Conservation (phyloP, 2,797 vertebrate species). For the Sarcophilus harrisii region DNA sequence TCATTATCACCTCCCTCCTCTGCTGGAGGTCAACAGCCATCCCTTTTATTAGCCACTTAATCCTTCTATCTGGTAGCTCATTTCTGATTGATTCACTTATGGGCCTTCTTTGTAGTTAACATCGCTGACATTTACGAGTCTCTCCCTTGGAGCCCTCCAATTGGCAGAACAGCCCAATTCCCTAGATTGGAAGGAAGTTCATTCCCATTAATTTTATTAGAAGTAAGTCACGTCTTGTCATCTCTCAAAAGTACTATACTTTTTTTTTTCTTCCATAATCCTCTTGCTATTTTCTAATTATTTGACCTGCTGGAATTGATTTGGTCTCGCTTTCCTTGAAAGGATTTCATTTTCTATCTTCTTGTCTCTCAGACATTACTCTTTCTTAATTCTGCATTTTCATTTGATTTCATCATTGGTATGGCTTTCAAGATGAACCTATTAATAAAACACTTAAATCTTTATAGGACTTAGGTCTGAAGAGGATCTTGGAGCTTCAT, state of each 20-base stretch:
- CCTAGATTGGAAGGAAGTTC: slow-evolving; percentile 75
- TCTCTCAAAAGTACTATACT: slow-evolving; percentile 13
- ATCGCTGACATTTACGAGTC: slow-evolving; percentile 85
- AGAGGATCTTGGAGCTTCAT: neutral
- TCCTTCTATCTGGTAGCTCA: slow-evolving; percentile 85
- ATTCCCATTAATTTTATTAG: slow-evolving; percentile 75
- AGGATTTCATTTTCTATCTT: neutral
- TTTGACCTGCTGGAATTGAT: slow-evolving; percentile 21
- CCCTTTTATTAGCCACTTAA: slow-evolving; percentile 88
- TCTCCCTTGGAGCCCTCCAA: slow-evolving; percentile 75
- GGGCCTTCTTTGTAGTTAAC: slow-evolving; percentile 81
- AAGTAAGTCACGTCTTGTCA: neutral
- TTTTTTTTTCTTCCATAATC: slow-evolving; percentile 69
- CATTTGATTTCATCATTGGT: neutral
- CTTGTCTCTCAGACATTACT: neutral
- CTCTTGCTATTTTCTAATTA: slow-evolving; percentile 8
- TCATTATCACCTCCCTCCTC: slow-evolving; percentile 86
- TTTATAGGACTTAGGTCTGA: neutral
- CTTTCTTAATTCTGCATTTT: neutral
- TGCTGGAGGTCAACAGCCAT: slow-evolving; percentile 85
- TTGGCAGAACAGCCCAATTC: slow-evolving; percentile 74
- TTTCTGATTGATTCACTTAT: slow-evolving; percentile 84
- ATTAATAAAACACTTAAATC: neutral
- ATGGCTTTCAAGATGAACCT: neutral
- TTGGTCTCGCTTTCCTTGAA: neutral